phyloP scores from a whole-genome alignment of 1,140 invertebrate species.

The Meloidogyne floridensis region DNA sequence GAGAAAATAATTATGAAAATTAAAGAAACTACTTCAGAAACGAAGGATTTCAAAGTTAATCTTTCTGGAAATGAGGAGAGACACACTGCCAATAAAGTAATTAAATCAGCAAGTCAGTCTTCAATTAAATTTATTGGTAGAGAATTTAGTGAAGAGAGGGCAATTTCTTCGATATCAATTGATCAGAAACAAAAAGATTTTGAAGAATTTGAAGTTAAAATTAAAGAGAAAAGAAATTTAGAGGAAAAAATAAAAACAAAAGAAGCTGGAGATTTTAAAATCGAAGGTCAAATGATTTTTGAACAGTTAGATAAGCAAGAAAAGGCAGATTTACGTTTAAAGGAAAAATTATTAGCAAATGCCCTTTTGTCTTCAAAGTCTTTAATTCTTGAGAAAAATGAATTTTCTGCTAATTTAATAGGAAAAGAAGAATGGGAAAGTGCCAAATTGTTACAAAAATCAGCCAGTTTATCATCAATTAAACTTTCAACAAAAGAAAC shows the following conservation, averaged over 20 bases:
- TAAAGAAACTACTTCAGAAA: no score
- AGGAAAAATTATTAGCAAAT: not conserved
- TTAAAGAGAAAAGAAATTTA: not conserved
- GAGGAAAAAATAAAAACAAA: not conserved
- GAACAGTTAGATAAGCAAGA: not conserved
- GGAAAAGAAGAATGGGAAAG: conserved; percentile 1
- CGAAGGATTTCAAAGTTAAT: no score
- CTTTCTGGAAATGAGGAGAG: not conserved
- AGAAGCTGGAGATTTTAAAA: not conserved
- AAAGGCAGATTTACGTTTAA: not conserved
- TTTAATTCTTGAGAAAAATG: not conserved
- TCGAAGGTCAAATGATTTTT: not conserved
- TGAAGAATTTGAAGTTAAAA: not conserved
- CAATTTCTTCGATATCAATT: not conserved
- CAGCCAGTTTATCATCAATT: not conserved
- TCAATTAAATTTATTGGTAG: not conserved
- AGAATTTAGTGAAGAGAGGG: not conserved
- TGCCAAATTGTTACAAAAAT: not conserved
- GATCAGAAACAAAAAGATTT: no score
- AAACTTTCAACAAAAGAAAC: not conserved
- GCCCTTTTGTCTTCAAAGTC: not conserved
- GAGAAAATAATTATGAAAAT: no score
- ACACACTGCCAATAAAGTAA: not conserved
- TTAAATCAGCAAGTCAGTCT: not conserved
- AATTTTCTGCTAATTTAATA: not conserved